A percentile compares a stretch with the other conserved stretches of the same genome.
Conservation (phyloP, 1,140 invertebrate genomes). For the Ceratina calcarata region DNA sequence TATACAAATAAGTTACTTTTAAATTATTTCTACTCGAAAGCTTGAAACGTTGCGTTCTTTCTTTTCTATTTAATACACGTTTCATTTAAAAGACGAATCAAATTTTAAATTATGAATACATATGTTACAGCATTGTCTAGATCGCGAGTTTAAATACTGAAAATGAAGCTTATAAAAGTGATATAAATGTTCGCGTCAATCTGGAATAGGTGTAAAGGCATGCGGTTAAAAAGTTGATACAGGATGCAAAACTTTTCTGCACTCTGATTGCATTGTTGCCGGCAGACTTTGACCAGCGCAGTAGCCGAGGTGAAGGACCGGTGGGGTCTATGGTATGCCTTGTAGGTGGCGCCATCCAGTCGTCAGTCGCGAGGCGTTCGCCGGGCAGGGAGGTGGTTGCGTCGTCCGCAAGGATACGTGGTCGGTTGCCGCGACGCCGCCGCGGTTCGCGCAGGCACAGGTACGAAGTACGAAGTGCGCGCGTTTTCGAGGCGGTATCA, state of each 20-base stretch:
- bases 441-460: constrained; percentile 52
- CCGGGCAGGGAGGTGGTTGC: constrained; percentile 51
- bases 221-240: no score
- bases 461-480: constrained; percentile 45
- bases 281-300: constrained; percentile 37
- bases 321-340: constrained; percentile 35
- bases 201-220: no score
- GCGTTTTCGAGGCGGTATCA: constrained; percentile 42
- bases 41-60: no score
- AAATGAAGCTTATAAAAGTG: no score
- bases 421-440: constrained; percentile 46
- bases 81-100: no score
- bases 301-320: constrained; percentile 49
- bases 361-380: constrained; percentile 56
- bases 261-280: constrained; percentile 15
- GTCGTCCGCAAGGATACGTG: constrained; percentile 46
- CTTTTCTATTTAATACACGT: no score
- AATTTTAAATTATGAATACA: background rate
- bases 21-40: no score
- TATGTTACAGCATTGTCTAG: background rate
- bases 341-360: constrained; percentile 70
- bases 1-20: no score
- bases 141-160: background rate
- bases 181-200: no score
- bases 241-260: no score